Conservation (phyloP, 1,140 invertebrate species). For the Oryzaephilus surinamensis region DNA sequence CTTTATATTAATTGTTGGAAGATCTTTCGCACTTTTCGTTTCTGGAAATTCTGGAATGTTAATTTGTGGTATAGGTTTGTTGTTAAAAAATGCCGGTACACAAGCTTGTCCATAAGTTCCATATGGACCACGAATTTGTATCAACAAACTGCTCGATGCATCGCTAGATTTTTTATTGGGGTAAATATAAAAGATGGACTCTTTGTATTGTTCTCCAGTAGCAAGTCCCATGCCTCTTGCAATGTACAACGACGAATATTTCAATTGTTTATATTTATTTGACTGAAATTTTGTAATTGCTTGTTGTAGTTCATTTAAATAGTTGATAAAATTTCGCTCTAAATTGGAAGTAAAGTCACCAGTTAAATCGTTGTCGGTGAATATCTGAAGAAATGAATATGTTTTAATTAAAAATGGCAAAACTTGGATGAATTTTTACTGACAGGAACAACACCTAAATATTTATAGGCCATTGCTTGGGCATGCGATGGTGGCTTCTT, state of each 20-base stretch:
- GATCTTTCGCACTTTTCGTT: too few species aligned
- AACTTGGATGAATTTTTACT: neutral
- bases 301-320: conserved; percentile 37
- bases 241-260: conserved; percentile 41
- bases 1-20: too few species aligned
- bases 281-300: conserved; percentile 33
- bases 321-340: conserved; percentile 43
- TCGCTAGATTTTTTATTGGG: conserved; percentile 10
- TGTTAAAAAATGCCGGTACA: conserved; percentile 13
- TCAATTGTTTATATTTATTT: conserved; percentile 18
- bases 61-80: conserved; percentile 3
- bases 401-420: neutral
- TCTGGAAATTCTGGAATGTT: too few species aligned
- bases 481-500: conserved; percentile 42
- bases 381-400: conserved; percentile 39
- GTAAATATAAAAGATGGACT: conserved; percentile 32
- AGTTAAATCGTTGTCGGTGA: conserved; percentile 41
- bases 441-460: conserved; percentile 46
- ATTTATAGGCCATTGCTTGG: conserved; percentile 44
- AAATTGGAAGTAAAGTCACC: conserved; percentile 24
- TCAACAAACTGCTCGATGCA: conserved; percentile 13
- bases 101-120: conserved; percentile 17
- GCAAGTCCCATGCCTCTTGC: conserved; percentile 46
- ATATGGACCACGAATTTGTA: conserved; percentile 26
- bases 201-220: conserved; percentile 41